Evolutionary conservation across 2,797 vertebrate genomes (phyloP).

Genomic region (Acropternis orthonyx): DNA sequence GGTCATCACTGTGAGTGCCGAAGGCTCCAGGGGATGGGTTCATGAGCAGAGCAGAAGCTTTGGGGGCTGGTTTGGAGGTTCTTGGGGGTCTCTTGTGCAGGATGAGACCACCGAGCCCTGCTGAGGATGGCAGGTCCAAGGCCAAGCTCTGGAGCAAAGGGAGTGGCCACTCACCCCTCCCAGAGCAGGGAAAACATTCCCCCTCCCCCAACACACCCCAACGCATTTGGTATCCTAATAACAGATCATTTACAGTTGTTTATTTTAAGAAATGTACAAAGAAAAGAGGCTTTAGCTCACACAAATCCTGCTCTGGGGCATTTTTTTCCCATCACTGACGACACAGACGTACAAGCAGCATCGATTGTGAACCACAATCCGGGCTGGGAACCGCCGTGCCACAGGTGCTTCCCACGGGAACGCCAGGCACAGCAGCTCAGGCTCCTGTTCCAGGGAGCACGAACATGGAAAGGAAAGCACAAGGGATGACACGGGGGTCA

Average conservation of each 20-base stretch:
- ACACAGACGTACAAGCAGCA: conserved; percentile 75
- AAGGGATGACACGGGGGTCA: neutral
- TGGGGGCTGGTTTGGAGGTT: neutral
- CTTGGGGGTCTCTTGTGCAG: neutral
- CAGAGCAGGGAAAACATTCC: neutral
- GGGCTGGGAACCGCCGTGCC: conserved; percentile 21
- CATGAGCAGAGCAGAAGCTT: neutral
- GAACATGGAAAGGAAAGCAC: neutral
- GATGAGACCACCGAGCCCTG: neutral
- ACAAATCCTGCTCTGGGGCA: conserved; percentile 32
- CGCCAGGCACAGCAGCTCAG: neutral
- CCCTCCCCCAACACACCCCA: neutral
- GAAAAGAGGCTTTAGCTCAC: conserved; percentile 50
- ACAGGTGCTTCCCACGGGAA: conserved; percentile 71
- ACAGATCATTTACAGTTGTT: conserved; percentile 58
- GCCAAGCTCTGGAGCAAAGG: neutral
- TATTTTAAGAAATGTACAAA: conserved; percentile 76
- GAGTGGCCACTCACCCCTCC: neutral
- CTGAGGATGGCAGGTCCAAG: neutral
- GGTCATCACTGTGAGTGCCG: neutral
- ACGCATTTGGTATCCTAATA: fast-evolving
- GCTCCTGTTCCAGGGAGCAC: neutral
- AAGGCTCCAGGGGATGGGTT: neutral
- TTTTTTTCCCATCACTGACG: neutral
- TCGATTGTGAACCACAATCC: conserved; percentile 36